Evolutionary conservation across 2,797 vertebrate genomes (phyloP).

Genomic region (Crocodylus rhombifer): DNA sequence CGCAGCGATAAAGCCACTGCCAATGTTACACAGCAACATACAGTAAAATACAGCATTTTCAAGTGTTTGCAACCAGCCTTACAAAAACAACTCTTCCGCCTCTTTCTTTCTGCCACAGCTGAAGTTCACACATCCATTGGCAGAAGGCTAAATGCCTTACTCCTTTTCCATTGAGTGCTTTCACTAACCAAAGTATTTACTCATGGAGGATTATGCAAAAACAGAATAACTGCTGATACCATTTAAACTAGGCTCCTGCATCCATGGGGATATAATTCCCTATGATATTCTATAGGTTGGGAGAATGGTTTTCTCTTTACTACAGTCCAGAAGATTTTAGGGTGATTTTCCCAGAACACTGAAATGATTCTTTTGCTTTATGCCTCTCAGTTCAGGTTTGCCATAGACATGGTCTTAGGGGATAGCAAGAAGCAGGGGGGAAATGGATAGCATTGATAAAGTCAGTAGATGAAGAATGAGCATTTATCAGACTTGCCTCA

Average conservation of each 20-base stretch:
- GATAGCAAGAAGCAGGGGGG: background rate
- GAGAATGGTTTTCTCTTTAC: background rate
- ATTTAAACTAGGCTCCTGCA: background rate
- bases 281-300: background rate
- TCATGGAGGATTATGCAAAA: background rate
- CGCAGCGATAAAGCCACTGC: background rate
- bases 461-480: conserved; percentile 59
- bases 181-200: background rate
- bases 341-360: background rate
- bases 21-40: background rate
- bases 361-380: background rate
- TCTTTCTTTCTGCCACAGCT: background rate
- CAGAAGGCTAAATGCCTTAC: background rate
- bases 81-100: background rate
- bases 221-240: background rate
- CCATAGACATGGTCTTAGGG: background rate
- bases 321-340: background rate
- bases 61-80: background rate
- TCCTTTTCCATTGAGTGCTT: background rate
- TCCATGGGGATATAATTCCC: background rate
- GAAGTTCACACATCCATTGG: background rate
- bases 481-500: conserved; percentile 65
- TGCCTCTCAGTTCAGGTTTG: background rate
- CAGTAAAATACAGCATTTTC: background rate
- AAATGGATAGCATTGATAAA: conserved; percentile 30